Conservation (phyloP, 2,797 vertebrate species). For the Cephalopachus bancanus region DNA sequence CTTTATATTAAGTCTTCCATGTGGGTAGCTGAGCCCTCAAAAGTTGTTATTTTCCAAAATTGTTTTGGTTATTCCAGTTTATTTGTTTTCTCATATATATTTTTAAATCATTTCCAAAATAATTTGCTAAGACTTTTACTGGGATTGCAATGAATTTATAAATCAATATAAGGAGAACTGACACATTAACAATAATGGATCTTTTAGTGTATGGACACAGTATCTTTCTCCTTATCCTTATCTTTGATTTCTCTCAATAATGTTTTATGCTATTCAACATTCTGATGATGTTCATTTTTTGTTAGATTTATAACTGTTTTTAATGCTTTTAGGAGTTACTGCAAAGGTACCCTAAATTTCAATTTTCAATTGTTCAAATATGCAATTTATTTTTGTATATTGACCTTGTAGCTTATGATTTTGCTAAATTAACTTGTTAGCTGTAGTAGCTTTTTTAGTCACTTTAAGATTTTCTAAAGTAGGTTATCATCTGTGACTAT, state of each 20-base stretch:
- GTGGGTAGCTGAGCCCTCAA: background rate
- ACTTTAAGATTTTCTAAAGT: background rate
- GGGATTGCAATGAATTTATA: background rate
- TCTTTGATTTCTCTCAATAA: background rate
- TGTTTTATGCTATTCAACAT: background rate
- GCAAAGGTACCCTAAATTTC: background rate
- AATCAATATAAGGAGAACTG: no score
- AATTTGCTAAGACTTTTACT: background rate
- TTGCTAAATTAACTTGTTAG: background rate
- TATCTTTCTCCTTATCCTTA: background rate
- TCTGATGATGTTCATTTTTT: background rate
- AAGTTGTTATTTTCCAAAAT: background rate
- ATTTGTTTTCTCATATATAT: background rate
- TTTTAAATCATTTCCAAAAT: background rate
- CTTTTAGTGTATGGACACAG: background rate
- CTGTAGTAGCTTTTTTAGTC: no score
- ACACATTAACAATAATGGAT: background rate
- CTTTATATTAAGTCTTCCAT: background rate
- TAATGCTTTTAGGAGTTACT: background rate
- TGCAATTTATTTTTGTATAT: background rate
- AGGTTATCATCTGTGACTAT: background rate
- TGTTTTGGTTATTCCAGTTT: background rate
- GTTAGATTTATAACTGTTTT: background rate
- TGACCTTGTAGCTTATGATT: background rate
- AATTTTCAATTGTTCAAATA: background rate